Percentiles rank a stretch among this genome's conserved stretches.
Conservation (phyloP, 2,113 vertebrate species). For the Polyodon spathula region DNA sequence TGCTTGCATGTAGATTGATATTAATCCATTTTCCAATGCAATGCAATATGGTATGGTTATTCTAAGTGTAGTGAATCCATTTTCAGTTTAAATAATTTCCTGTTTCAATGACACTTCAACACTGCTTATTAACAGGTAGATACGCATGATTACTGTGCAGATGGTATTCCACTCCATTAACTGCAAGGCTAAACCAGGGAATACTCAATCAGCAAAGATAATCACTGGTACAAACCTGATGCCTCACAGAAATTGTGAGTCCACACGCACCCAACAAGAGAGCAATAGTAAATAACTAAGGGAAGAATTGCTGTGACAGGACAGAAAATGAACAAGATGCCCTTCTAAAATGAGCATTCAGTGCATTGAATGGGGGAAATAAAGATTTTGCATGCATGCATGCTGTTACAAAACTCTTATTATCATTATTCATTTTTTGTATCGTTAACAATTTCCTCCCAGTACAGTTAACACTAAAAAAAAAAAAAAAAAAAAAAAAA, state of each 20-base stretch:
- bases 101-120: too few species aligned
- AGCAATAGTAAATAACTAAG: conserved; percentile 8
- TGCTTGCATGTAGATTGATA: too few species aligned
- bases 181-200: background rate
- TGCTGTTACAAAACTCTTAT: background rate
- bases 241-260: conserved; percentile 4
- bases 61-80: too few species aligned
- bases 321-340: conserved; percentile 1
- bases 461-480: too few species aligned
- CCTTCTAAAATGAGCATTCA: conserved; percentile 7
- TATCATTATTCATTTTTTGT: background rate
- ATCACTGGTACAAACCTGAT: background rate
- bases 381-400: conserved; percentile 1
- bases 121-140: too few species aligned
- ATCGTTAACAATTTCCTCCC: too few species aligned
- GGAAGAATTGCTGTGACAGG: conserved; percentile 8
- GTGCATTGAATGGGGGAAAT: conserved; percentile 1
- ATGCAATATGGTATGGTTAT: too few species aligned
- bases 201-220: background rate
- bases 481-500: too few species aligned
- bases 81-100: too few species aligned
- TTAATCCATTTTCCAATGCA: too few species aligned
- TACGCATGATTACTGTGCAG: background rate
- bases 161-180: background rate
- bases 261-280: conserved; percentile 1